Conservation (phyloP, 2,113 vertebrate genomes). For the Chionodraco myersi region DNA sequence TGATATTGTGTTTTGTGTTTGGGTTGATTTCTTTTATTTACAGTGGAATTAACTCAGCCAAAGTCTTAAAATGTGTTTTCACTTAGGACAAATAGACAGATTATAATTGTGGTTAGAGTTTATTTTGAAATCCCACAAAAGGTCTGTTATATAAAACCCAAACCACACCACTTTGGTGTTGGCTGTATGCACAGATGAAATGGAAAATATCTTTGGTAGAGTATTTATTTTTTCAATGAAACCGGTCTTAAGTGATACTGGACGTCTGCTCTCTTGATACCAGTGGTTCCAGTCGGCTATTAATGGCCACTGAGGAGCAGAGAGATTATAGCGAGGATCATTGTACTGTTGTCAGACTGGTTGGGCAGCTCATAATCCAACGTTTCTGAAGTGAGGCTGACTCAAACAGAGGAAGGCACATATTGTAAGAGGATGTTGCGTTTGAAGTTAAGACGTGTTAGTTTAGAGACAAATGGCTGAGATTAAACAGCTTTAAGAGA, state of each 20-base stretch:
- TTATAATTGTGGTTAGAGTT: not conserved
- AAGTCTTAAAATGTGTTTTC: not conserved
- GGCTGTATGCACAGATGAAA: not conserved
- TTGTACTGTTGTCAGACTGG: constrained; percentile 68
- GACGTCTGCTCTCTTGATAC: not conserved
- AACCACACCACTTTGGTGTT: not conserved
- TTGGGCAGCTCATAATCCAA: constrained; percentile 43
- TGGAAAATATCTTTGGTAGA: not conserved
- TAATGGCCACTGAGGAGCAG: constrained; percentile 22
- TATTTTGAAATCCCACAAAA: constrained; percentile 8
- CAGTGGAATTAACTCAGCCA: not conserved
- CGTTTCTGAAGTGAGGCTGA: constrained; percentile 9
- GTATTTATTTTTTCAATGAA: not conserved
- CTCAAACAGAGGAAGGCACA: not conserved
- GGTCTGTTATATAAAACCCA: not conserved
- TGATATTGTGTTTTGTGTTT: no score
- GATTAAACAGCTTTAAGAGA: not conserved
- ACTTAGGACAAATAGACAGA: not conserved
- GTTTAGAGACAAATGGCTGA: not conserved
- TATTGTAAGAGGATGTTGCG: constrained; percentile 6
- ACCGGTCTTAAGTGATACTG: constrained; percentile 16
- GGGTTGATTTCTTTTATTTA: no score
- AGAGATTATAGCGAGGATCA: constrained; percentile 10
- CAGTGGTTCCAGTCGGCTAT: constrained; percentile 10
- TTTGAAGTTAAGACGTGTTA: not conserved